phyloP scores from a whole-genome alignment of 2,888 invertebrate species.

The Napeogenes inachia region DNA sequence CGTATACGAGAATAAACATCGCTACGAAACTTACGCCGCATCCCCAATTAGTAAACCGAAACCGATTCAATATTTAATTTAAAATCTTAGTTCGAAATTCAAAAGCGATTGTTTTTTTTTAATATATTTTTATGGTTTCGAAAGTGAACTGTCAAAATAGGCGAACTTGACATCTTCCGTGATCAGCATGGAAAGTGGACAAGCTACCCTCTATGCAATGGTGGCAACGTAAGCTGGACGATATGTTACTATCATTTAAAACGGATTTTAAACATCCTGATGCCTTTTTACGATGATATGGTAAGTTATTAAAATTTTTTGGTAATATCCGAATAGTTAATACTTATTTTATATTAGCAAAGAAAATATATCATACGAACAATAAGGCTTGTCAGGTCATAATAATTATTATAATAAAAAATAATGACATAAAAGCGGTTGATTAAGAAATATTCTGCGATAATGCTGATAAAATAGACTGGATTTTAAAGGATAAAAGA shows the following conservation, averaged over 20 bases:
- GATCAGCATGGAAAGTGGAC: constrained; percentile 40
- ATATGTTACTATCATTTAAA: constrained; percentile 62
- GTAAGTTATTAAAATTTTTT: constrained; percentile 43
- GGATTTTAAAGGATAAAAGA: no score
- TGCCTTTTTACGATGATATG: constrained; percentile 72
- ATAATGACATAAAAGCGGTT: no score
- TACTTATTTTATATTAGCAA: no score
- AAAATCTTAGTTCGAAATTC: constrained; percentile 14
- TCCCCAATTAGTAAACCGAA: not conserved
- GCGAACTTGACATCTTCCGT: constrained; percentile 36
- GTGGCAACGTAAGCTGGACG: constrained; percentile 59
- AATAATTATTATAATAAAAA: no score
- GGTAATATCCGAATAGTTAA: not conserved
- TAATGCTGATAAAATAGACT: no score
- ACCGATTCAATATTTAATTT: constrained; percentile 7
- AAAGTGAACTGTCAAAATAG: constrained; percentile 57
- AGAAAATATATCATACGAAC: no score
- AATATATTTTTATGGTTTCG: constrained; percentile 35
- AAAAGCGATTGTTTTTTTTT: constrained; percentile 4
- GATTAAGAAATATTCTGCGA: no score
- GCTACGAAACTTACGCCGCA: constrained; percentile 21
- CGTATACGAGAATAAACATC: constrained; percentile 8
- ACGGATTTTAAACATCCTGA: constrained; percentile 57
- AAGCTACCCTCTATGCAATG: constrained; percentile 46
- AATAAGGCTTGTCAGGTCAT: no score